Conservation (phyloP, 35 echinoderm and acorn worm genomes). For the Heliocidaris erythrogramma region DNA sequence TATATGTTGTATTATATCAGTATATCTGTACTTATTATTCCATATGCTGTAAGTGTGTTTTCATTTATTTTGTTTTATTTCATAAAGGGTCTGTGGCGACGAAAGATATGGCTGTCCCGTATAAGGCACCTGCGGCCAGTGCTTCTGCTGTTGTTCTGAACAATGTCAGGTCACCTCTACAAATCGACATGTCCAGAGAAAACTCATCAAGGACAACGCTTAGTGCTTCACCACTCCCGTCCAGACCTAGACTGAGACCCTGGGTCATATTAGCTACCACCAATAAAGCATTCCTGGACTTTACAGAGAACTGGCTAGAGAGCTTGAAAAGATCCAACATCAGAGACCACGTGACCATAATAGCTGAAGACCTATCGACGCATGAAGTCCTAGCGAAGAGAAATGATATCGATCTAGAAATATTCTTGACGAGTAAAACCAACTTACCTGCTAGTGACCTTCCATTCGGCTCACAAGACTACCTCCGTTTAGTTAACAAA, state of each 20-base stretch:
- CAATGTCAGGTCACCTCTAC: not conserved
- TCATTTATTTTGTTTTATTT: not conserved
- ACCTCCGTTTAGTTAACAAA: conserved; percentile 77
- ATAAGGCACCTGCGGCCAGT: not conserved
- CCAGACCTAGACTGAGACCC: not conserved
- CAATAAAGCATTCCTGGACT: conserved; percentile 77
- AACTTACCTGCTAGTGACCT: conserved; percentile 24
- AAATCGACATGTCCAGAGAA: not conserved
- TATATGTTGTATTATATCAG: not conserved
- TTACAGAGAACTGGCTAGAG: conserved; percentile 86
- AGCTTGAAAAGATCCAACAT: conserved; percentile 51
- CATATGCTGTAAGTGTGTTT: too few species aligned
- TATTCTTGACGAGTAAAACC: conserved; percentile 27
- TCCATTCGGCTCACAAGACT: conserved; percentile 52
- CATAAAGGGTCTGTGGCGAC: not conserved
- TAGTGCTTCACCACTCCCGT: not conserved
- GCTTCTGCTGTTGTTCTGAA: not conserved
- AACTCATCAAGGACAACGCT: not conserved
- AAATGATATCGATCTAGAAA: conserved; percentile 49
- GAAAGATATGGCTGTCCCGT: not conserved
- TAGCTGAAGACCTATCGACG: conserved; percentile 64
- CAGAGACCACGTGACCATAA: conserved; percentile 53
- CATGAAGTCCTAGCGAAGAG: conserved; percentile 49
- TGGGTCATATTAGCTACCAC: conserved; percentile 66
- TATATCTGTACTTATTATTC: not conserved